Evolutionary conservation across 2,113 vertebrate species (phyloP).

Genomic region (Lophura nycthemera): DNA sequence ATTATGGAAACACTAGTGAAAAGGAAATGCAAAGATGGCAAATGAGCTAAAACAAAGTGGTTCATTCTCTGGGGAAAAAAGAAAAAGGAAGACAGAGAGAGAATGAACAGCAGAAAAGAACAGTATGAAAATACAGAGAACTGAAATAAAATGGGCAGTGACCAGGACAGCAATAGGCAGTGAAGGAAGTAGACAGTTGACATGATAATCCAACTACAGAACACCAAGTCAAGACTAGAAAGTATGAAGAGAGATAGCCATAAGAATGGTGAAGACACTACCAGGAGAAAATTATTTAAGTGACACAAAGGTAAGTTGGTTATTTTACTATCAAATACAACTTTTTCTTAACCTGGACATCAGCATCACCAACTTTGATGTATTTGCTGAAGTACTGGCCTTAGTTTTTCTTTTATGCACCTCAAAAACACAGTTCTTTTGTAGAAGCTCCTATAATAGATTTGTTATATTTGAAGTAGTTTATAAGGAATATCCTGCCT

Average conservation of each 20-base stretch:
- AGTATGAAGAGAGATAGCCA: neutral
- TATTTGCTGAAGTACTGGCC: neutral
- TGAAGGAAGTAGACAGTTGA: neutral
- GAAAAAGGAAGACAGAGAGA: neutral
- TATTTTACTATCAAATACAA: neutral
- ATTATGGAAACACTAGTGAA: neutral
- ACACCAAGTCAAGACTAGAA: neutral
- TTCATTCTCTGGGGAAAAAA: neutral
- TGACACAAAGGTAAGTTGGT: neutral
- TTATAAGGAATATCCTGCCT: neutral
- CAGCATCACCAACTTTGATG: neutral
- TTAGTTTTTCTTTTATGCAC: neutral
- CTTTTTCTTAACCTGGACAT: neutral
- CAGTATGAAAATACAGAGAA: neutral
- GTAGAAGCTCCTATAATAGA: neutral
- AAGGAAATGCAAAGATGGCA: neutral
- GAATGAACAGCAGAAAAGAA: neutral
- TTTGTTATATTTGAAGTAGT: neutral
- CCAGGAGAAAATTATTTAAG: neutral
- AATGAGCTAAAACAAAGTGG: neutral
- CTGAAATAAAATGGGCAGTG: neutral
- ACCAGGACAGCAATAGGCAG: neutral
- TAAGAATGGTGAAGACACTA: neutral
- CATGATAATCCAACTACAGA: neutral
- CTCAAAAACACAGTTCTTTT: neutral